These are phyloP conservation scores for Hypsopygia costalis DNA, from an alignment of 2,888 invertebrate genomes.

Conservation along the genomic window DNA sequence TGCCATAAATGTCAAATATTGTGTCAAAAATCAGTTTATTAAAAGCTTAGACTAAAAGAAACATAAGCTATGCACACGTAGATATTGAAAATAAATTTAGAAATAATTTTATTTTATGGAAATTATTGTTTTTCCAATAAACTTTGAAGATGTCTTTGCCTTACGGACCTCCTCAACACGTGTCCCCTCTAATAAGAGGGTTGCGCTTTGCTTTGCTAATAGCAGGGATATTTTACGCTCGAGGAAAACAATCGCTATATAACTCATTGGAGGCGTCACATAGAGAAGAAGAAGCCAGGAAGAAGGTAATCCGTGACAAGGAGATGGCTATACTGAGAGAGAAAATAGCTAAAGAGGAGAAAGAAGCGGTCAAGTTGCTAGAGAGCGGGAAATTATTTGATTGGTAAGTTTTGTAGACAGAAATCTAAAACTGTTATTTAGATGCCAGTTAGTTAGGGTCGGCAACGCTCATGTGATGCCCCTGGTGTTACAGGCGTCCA, in stretches of 20 bases:
- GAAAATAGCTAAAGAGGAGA: constrained; percentile 51
- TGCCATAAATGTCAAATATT: no score
- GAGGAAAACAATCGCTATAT: constrained; percentile 47
- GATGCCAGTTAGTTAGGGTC: no score
- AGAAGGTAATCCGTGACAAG: constrained; percentile 50
- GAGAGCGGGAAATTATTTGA: constrained; percentile 56
- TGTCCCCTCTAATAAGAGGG: constrained; percentile 65
- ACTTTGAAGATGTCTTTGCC: constrained; percentile 42
- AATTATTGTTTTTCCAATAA: no score
- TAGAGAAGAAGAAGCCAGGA: constrained; percentile 46
- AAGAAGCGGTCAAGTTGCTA: constrained; percentile 37
- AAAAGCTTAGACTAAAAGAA: no score
- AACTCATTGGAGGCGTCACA: constrained; percentile 36
- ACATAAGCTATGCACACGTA: no score
- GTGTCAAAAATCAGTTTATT: no score
- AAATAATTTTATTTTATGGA: no score
- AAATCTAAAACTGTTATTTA: no score
- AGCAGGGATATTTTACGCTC: constrained; percentile 58
- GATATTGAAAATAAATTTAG: no score
- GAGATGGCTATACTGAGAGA: constrained; percentile 43
- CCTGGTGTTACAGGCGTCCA: no score
- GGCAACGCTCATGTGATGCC: neutral
- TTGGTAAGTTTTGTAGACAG: no score
- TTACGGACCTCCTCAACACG: constrained; percentile 54
- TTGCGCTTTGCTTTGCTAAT: constrained; percentile 49